A percentile compares a stretch with the other conserved stretches of the same genome.
Conservation (phyloP, 2,113 vertebrate species). For the Galeopterus variegatus region DNA sequence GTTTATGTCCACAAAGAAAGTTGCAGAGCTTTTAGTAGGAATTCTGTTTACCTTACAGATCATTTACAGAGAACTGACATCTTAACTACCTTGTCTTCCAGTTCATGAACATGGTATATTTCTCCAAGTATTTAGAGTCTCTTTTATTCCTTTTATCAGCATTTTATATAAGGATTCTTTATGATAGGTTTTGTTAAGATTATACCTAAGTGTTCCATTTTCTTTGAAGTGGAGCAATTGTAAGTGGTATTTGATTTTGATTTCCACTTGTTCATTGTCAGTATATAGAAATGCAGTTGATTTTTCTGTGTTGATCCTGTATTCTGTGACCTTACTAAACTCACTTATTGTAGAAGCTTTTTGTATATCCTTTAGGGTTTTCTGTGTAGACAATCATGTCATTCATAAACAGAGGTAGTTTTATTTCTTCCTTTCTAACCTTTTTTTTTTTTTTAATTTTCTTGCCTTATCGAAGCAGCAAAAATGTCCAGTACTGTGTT, state of each 20-base stretch:
- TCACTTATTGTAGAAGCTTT: background rate
- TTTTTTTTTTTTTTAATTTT: background rate
- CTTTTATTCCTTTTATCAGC: background rate
- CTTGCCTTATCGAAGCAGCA: background rate
- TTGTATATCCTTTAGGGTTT: background rate
- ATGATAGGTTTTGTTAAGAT: background rate
- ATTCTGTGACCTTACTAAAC: background rate
- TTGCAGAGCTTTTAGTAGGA: conserved; percentile 36
- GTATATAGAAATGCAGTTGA: background rate
- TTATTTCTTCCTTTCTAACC: background rate
- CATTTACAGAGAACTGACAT: background rate
- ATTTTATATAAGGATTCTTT: background rate
- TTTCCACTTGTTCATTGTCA: background rate
- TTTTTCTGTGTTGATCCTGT: background rate
- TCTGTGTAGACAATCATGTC: background rate
- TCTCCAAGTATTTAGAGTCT: conserved; percentile 26
- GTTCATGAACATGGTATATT: background rate
- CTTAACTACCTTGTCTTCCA: background rate
- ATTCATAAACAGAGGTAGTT: background rate
- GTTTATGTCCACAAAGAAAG: background rate
- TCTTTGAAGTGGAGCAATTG: background rate
- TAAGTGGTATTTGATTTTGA: background rate
- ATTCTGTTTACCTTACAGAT: background rate
- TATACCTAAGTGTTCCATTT: background rate
- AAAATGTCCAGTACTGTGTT: background rate